phyloP scores from a whole-genome alignment of 1,140 invertebrate genomes.

The Magallana gigas region DNA sequence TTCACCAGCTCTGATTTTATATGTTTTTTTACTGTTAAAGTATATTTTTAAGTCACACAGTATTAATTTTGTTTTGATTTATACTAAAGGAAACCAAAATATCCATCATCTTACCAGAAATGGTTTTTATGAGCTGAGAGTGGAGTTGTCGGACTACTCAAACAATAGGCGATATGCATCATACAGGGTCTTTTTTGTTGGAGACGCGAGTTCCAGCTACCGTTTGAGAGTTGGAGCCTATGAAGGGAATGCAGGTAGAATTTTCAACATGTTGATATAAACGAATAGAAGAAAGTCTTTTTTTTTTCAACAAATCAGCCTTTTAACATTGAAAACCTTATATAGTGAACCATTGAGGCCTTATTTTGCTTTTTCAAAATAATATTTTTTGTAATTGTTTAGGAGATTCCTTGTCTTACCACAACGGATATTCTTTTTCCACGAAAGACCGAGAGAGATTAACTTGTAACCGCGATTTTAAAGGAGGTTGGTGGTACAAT shows the following conservation, averaged over 20 bases:
- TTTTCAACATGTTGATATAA: no score
- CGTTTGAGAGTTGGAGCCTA: conserved; percentile 39
- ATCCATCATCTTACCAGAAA: conserved; percentile 39
- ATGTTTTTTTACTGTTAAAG: no score
- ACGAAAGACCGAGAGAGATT: background rate
- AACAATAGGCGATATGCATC: conserved; percentile 38
- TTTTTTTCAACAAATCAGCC: no score
- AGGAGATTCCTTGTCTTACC: background rate
- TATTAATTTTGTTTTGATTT: no score
- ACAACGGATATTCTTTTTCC: conserved; percentile 10
- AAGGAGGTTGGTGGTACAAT: conserved; percentile 37
- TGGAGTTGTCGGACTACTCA: conserved; percentile 55
- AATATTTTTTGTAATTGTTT: background rate
- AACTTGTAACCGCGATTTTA: background rate
- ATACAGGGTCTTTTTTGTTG: conserved; percentile 50
- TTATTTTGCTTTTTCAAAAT: background rate
- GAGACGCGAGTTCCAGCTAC: conserved; percentile 14
- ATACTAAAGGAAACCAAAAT: conserved; percentile 43
- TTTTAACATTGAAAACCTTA: no score
- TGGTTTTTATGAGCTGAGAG: conserved; percentile 37
- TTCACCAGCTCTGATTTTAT: no score
- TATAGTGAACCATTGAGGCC: no score
- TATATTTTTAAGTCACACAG: no score
- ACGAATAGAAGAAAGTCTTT: no score
- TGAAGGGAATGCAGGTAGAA: conserved; percentile 48